Evolutionary conservation across 2,797 vertebrate species (phyloP).

Genomic region (Taeniopygia guttata): DNA sequence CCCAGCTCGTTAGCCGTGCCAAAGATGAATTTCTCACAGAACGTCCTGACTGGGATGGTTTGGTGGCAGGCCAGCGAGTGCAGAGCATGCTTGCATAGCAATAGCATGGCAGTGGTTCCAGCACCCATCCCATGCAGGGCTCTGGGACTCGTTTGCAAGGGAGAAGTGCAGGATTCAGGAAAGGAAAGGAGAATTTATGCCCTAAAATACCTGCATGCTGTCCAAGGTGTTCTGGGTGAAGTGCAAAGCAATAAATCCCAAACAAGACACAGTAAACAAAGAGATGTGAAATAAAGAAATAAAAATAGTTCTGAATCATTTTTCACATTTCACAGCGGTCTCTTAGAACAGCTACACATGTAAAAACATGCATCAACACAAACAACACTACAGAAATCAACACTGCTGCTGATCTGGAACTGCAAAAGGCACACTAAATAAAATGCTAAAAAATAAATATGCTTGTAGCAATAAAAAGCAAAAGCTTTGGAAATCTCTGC

Average conservation of each 20-base stretch:
- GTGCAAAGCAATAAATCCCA: slow-evolving; percentile 79
- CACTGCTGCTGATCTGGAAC: background rate
- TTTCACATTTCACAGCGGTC: slow-evolving; percentile 11
- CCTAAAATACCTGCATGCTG: slow-evolving; percentile 98
- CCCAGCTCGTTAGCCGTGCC: no score
- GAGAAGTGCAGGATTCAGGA: background rate
- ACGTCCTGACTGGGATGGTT: background rate
- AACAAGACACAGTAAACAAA: slow-evolving; percentile 81
- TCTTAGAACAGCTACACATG: background rate
- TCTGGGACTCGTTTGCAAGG: background rate
- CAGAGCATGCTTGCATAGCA: slow-evolving; percentile 50
- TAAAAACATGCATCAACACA: slow-evolving; percentile 27
- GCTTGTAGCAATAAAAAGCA: background rate
- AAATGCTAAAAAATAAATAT: background rate
- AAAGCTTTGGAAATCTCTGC: background rate
- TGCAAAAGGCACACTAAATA: background rate
- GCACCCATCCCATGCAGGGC: slow-evolving; percentile 4
- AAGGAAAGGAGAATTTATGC: slow-evolving; percentile 64
- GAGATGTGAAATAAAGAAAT: slow-evolving; percentile 76
- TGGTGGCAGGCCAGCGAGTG: background rate
- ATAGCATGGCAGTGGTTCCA: slow-evolving; percentile 27
- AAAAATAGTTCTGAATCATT: slow-evolving; percentile 22
- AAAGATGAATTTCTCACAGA: no score
- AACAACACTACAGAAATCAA: background rate
- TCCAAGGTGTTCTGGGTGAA: slow-evolving; percentile 95